A percentile compares a stretch with the other conserved stretches of the same genome.
Evolutionary conservation across 2,888 invertebrate species (phyloP).

Genomic region (Lottia gigantea): DNA sequence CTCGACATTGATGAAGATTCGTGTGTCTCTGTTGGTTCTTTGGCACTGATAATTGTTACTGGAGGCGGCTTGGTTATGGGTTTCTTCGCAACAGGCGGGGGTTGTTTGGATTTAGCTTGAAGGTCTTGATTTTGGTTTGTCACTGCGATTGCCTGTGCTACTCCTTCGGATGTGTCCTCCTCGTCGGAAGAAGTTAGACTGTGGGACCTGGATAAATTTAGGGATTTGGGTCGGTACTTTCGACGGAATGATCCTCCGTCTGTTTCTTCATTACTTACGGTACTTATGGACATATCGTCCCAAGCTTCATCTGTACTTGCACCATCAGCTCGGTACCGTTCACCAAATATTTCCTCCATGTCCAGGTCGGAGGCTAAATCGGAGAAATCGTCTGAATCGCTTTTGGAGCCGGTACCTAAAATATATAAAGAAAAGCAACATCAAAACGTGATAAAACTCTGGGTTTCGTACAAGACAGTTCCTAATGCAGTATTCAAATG

Average conservation of each 20-base stretch:
- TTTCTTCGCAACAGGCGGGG: neutral
- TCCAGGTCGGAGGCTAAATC: constrained; percentile 55
- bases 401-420: constrained; percentile 45
- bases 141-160: neutral
- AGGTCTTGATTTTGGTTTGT: constrained; percentile 15
- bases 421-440: neutral
- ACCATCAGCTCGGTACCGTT: constrained; percentile 48
- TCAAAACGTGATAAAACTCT: too few relatives aligned
- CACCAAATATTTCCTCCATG: constrained; percentile 54
- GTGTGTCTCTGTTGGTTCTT: constrained; percentile 11
- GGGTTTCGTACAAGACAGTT: too few relatives aligned
- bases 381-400: constrained; percentile 61
- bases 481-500: too few relatives aligned
- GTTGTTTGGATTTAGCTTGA: constrained; percentile 11
- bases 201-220: constrained; percentile 57
- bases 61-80: neutral
- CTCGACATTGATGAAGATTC: neutral
- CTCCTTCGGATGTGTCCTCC: constrained; percentile 12
- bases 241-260: constrained; percentile 38
- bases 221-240: constrained; percentile 56
- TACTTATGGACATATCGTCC: constrained; percentile 50
- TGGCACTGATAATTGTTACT: constrained; percentile 22
- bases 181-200: constrained; percentile 62
- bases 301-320: constrained; percentile 56
- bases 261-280: constrained; percentile 47